Evolutionary conservation across 2,113 vertebrate genomes (phyloP).

Genomic region (Electrona antarctica): DNA sequence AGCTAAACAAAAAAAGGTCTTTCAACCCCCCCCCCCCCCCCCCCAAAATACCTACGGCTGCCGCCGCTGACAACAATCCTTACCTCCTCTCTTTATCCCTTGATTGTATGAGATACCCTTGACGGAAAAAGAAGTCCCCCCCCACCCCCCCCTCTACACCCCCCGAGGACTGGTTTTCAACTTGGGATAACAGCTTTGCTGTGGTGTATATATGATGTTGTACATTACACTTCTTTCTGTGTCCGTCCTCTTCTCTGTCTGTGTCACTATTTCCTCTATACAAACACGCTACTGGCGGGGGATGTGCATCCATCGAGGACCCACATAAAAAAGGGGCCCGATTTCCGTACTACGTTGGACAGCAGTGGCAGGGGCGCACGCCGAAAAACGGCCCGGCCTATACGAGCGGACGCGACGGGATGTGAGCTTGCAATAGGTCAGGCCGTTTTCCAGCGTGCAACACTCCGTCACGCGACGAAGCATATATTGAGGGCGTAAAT

Average conservation of each 20-base stretch:
- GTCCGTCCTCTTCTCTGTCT: constrained; percentile 79
- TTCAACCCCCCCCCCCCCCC: constrained; percentile 91
- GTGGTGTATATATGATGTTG: constrained; percentile 99
- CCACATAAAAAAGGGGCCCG: too few species aligned
- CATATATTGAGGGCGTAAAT: too few species aligned
- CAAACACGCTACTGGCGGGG: constrained; percentile 77
- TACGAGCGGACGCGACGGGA: too few species aligned
- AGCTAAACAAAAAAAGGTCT: constrained; percentile 84
- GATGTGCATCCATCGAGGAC: constrained; percentile 33
- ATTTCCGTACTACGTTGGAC: too few species aligned
- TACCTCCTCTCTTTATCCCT: constrained; percentile 98
- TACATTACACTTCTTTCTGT: constrained; percentile 97
- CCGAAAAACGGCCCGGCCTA: too few species aligned
- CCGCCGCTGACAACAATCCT: constrained; percentile 84
- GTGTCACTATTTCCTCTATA: constrained; percentile 82
- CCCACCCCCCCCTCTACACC: too few species aligned
- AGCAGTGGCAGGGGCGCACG: too few species aligned
- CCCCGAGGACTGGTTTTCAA: constrained; percentile 98
- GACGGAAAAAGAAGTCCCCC: constrained; percentile 89
- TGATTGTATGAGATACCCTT: constrained; percentile 98
- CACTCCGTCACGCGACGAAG: too few species aligned
- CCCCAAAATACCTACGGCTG: constrained; percentile 92
- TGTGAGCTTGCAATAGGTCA: too few species aligned
- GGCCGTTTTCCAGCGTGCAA: too few species aligned
- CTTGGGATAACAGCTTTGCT: constrained; percentile 94